Evolutionary conservation across 2,113 vertebrate genomes (phyloP).

Genomic region (Tursiops truncatus): DNA sequence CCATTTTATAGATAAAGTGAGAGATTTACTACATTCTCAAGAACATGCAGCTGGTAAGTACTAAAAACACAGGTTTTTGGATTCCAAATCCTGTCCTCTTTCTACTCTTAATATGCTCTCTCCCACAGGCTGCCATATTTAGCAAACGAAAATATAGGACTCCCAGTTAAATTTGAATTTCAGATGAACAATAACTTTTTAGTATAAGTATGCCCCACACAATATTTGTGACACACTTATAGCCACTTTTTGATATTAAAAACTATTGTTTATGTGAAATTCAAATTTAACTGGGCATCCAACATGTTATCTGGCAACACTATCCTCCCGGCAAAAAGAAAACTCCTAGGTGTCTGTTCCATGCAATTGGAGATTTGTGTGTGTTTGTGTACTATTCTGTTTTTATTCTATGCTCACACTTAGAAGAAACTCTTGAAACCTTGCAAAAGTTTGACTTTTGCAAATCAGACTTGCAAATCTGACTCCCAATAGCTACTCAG

Average conservation of each 20-base stretch:
- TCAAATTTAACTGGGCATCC: neutral
- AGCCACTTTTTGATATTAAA: neutral
- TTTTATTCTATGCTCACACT: neutral
- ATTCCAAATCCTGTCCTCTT: neutral
- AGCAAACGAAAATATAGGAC: neutral
- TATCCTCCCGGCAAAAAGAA: neutral
- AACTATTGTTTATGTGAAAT: neutral
- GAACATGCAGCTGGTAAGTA: neutral
- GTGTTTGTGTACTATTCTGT: neutral
- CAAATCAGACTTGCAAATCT: no score
- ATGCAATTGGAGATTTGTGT: neutral
- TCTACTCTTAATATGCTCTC: neutral
- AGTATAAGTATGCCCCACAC: neutral
- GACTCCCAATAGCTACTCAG: neutral
- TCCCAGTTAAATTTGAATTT: slow-evolving; percentile 14
- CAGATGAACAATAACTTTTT: neutral
- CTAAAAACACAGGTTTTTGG: neutral
- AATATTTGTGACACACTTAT: neutral
- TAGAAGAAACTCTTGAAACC: neutral
- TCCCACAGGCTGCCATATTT: neutral
- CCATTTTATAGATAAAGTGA: neutral
- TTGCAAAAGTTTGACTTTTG: neutral
- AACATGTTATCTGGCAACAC: neutral
- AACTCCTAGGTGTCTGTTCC: neutral
- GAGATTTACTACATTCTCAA: neutral